phyloP scores from a whole-genome alignment of 2,113 vertebrate genomes.

The Nestor notabilis region DNA sequence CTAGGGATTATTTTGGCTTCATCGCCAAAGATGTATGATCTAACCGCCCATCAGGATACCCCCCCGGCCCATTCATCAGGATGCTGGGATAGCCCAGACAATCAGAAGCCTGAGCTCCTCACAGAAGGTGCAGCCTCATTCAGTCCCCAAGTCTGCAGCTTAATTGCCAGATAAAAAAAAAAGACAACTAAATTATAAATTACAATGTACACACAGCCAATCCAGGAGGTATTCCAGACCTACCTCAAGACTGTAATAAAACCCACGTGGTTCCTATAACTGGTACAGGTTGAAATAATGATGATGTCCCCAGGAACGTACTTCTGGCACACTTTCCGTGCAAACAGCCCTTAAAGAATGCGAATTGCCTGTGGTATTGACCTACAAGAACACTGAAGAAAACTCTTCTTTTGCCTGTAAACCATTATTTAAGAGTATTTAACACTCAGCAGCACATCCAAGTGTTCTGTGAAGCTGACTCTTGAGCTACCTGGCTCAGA shows the following conservation, averaged over 20 bases:
- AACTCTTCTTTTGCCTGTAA: background rate
- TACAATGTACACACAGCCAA: background rate
- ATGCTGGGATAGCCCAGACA: background rate
- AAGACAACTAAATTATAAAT: conserved; percentile 33
- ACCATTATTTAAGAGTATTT: background rate
- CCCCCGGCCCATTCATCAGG: background rate
- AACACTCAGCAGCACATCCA: background rate
- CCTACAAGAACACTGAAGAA: background rate
- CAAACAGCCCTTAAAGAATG: background rate
- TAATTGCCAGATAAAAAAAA: conserved; percentile 60
- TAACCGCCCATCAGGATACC: background rate
- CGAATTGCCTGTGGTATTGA: background rate
- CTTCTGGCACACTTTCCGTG: background rate
- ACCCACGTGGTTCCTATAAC: background rate
- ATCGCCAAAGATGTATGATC: background rate
- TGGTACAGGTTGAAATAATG: background rate
- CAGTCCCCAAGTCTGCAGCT: background rate
- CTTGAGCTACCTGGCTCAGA: background rate
- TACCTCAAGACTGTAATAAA: background rate
- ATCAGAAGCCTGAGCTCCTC: conserved; percentile 21
- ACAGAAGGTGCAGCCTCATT: conserved; percentile 19
- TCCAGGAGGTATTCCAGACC: background rate
- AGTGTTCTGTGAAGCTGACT: background rate
- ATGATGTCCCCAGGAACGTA: background rate
- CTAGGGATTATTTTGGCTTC: background rate